Base-by-base conservation (phyloP, 2,888 invertebrate species). In the Drosophila kanekoi region DNA sequence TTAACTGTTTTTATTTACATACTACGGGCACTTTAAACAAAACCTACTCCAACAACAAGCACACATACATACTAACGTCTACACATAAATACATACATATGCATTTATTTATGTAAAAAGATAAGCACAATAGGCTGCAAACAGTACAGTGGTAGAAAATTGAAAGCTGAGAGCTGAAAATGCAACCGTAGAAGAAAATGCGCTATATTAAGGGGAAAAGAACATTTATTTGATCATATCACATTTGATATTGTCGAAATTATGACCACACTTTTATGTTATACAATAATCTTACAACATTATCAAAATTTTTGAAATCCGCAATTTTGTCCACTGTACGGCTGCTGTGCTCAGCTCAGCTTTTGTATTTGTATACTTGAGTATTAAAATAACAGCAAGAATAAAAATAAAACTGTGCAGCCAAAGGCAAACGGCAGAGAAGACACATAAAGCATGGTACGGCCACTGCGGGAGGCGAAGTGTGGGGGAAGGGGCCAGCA, bases 341-440 rank as follows among this genome's bases (percentile, higher is more conserved):
- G 76, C 79, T 75, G 79, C 71, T 79, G 79, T 33, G 76, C 69
- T 79, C 63, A 57, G 47, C 64, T 59, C 45, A 47, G 71, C 65
- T 65, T 77, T 79, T 80, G 78, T 77, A 68, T 68, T 80, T 83
- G 72, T 70, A 69, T 44, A 47, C 72, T 67, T 72, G 76, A 72
- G 82, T 69, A 87, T 72, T 85, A 81, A 87, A 85, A 82, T 87
- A 87, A 88, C 80, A 82, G 80, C 88, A 74, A 82, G 72, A 82
- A 77, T 78, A 81, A 75, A 81, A 72, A 86, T 75, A 78, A 81
- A 78, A 67, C 79, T 57, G 60, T 72, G 72, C 66, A 66, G 72
- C 41, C 65, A 72, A 65, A 77, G 56, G 80, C 78, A 67, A 70
- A 75, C 64, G 51, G 62, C 35, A 65, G 57, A 65, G 62, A 67